phyloP scores from a whole-genome alignment of 2,113 vertebrate genomes.

The Trinectes maculatus region DNA sequence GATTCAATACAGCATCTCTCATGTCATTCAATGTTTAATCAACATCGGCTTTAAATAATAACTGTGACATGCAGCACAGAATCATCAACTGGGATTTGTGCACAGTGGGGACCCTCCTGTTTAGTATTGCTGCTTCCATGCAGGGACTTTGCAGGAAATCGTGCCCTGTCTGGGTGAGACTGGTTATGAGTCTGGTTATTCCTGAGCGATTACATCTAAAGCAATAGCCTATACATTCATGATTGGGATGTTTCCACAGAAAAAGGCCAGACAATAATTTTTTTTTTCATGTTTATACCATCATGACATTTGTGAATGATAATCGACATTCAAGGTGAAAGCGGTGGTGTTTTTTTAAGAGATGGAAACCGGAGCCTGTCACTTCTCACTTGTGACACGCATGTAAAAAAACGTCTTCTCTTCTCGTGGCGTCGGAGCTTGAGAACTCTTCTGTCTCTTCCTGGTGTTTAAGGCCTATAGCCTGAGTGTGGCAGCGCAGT shows the following conservation, averaged over 20 bases:
- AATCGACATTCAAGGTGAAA: conserved; percentile 58
- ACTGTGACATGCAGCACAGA: conserved; percentile 44
- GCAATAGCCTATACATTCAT: conserved; percentile 44
- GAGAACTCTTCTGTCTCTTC: background rate
- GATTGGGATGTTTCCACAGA: conserved; percentile 26
- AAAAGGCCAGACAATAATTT: conserved; percentile 42
- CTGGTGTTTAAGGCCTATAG: background rate
- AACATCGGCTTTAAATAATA: conserved; percentile 54
- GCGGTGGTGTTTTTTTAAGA: conserved; percentile 14
- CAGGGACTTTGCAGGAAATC: conserved; percentile 58
- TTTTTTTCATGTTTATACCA: conserved; percentile 50
- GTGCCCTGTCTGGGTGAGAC: conserved; percentile 34
- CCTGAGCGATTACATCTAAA: conserved; percentile 47
- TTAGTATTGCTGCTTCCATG: conserved; percentile 41
- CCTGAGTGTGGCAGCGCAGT: conserved; percentile 1
- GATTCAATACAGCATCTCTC: conserved; percentile 39
- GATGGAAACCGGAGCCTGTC: conserved; percentile 26
- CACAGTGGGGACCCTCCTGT: conserved; percentile 29
- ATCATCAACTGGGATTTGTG: conserved; percentile 21
- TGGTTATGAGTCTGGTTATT: conserved; percentile 54
- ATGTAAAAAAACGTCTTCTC: background rate
- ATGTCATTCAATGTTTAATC: conserved; percentile 66
- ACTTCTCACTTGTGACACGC: conserved; percentile 27
- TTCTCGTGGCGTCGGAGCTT: background rate
- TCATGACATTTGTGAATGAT: conserved; percentile 50